Evolutionary conservation across 2,888 invertebrate genomes (phyloP), one percentile per base, ranked within the genome.

Genomic region (Cactoblastis cactorum): DNA sequence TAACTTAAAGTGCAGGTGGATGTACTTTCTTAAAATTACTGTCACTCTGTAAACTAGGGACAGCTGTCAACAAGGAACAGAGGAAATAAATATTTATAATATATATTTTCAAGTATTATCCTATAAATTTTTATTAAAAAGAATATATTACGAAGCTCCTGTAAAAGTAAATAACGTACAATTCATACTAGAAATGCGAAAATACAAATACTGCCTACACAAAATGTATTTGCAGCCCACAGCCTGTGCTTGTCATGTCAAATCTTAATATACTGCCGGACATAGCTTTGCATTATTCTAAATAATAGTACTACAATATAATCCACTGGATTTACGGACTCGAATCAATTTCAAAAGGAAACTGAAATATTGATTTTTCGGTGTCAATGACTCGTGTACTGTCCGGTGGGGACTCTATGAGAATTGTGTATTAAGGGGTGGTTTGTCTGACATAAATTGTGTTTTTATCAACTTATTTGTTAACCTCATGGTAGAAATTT

Each of bases 241-340:
- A 47, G 47, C 17, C 32, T 37, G 37, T 15, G 47, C 37, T 48
- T 48, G 47, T 48, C 37, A 47, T 37, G 47, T 47, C 47, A 47
- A 37, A 47, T 37, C 35, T 19, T 22, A 37, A 37, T 33, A 37
- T 48, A 48, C 24, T 28, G 43, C 43, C 28, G 17, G 24, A 5
- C 28, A 12, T 28, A 43, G 11, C 43, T 28, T 28, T 43, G 28
- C 28, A 43, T 43, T 43, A 43, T 43, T 43, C 43, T 17, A 43
- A 43, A 43, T 43, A 43, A 28, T 43, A 41, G 6, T 24, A 19
- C 24, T 41, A 43, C 43, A 43, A 43, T 15, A 43, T 43, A n/a
- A 43, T 28, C 28, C 11, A 17, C 28, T 28, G 28, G 28, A 43
- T 43, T 28, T 43, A 43, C 28, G 11, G 43, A 3, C 28, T 14